Conservation (phyloP, 1,140 invertebrate genomes). For the Heliothis virescens region DNA sequence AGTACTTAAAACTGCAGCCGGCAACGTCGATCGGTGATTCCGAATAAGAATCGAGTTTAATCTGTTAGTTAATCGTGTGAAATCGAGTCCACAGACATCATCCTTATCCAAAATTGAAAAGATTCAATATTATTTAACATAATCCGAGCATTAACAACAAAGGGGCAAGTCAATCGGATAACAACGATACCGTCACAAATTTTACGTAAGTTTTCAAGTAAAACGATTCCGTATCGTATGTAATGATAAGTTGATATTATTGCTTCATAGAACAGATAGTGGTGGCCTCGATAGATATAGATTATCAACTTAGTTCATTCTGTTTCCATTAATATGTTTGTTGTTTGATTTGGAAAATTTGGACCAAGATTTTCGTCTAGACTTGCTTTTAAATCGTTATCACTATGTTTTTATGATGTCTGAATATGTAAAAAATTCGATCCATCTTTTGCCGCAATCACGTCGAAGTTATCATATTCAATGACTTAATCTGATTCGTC, state of each 20-base stretch:
- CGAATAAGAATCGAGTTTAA: background rate
- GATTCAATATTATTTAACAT: slow-evolving; percentile 5
- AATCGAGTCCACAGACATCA: slow-evolving; percentile 3
- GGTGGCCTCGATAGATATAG: slow-evolving; percentile 67
- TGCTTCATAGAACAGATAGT: slow-evolving; percentile 63
- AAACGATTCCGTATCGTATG: slow-evolving; percentile 29
- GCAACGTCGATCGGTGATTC: background rate
- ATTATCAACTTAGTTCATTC: slow-evolving; percentile 48
- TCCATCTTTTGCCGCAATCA: background rate
- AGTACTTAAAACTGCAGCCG: background rate
- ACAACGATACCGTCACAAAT: slow-evolving; percentile 6
- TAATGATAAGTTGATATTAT: slow-evolving; percentile 65
- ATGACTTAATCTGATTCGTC: background rate
- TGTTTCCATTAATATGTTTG: slow-evolving; percentile 42
- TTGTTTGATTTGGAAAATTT: background rate
- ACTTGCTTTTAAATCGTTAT: too few species aligned
- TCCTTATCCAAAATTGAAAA: background rate
- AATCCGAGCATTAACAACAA: slow-evolving; percentile 10
- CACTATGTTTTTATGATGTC: too few species aligned
- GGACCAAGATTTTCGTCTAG: too few species aligned
- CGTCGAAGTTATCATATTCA: background rate
- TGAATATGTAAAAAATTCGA: too few species aligned
- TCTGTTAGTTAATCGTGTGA: background rate
- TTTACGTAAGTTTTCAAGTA: slow-evolving; percentile 46
- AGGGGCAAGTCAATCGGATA: slow-evolving; percentile 26